Evolutionary conservation across 2,888 invertebrate genomes (phyloP).

Genomic region (Watsonalla cultraria): DNA sequence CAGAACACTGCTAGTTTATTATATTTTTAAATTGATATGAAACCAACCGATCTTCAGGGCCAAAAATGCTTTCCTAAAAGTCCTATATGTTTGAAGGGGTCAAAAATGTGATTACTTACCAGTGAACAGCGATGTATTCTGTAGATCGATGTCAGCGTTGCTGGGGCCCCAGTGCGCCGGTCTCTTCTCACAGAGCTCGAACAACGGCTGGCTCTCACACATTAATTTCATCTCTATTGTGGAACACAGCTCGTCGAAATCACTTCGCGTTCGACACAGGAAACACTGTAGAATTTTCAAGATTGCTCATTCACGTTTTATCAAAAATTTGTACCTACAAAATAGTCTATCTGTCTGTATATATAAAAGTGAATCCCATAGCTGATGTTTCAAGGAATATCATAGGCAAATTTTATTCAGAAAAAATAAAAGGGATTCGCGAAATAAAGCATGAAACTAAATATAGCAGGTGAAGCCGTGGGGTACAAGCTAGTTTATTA

Average conservation of each 20-base stretch:
- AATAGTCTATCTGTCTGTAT: too few species aligned
- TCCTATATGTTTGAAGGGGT: background rate
- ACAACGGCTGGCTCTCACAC: constrained; percentile 87
- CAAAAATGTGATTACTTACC: constrained; percentile 34
- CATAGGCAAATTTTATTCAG: too few species aligned
- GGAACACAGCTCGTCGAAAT: constrained; percentile 87
- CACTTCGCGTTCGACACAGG: constrained; percentile 89
- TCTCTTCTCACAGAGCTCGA: constrained; percentile 90
- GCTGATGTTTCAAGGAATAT: too few species aligned
- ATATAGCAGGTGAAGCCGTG: too few species aligned
- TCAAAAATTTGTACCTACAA: too few species aligned
- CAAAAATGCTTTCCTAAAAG: background rate
- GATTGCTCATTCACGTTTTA: background rate
- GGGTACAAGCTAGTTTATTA: too few species aligned
- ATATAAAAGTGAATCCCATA: too few species aligned
- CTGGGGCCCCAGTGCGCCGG: constrained; percentile 86
- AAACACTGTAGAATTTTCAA: constrained; percentile 84
- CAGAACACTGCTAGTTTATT: too few species aligned
- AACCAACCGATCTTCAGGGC: too few species aligned
- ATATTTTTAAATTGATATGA: too few species aligned
- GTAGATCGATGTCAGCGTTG: constrained; percentile 52
- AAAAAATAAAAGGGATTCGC: too few species aligned
- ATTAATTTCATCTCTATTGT: constrained; percentile 83
- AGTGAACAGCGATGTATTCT: constrained; percentile 57
- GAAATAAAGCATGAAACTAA: too few species aligned